Evolutionary conservation across 2,113 vertebrate species (phyloP), one percentile per base, ranked within the genome.

Genomic region (Neolamprologus sp.): DNA sequence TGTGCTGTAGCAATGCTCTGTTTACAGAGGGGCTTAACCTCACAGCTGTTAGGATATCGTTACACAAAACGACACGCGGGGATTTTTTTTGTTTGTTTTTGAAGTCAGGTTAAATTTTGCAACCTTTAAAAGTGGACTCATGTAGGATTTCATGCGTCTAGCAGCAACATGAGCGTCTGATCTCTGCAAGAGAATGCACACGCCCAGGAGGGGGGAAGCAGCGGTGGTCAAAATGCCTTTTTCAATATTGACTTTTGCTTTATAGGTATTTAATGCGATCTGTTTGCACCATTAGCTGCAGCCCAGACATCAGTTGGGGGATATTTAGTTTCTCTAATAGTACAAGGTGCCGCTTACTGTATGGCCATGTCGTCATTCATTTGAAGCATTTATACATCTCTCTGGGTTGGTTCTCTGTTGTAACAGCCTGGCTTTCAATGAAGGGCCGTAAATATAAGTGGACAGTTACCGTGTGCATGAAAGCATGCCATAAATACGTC

Each of bases 231-330:
- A 60, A 78, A 86, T 80, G 75, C n/a, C 19, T 68, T 83, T 80
- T 79, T 75, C 47, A 85, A 55, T 82, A 87, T 82, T 89, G 88
- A 87, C 88, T 90, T 94, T 83, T 82, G 83, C 57, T 94, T 90
- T 73, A 86, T 82, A 33, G 85, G 79, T 73, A n/a, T 85, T 93
- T 86, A 83, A 87, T 85, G 57, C 65, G 80, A 91, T 87, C 37
- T 85, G 54, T 87, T 63, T 81, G 80, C 47, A 83, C 71, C 83
- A 60, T 85, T 87, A 90, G 82, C n/a, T 35, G 63, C 75, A 33
- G 53, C 81, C 88, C 83, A 90, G 83, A 85, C 60, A 82, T 84
- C 86, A 85, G 63, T 14, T 40, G 26, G 63, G 49, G 49, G 55
- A 60, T 68, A 35, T 80, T 82, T 81, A 35, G 28, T 21, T 79